Percentiles rank a stretch among this genome's conserved stretches.
phyloP scores from a whole-genome alignment of 2,888 invertebrate species.

The Noctua comes region DNA sequence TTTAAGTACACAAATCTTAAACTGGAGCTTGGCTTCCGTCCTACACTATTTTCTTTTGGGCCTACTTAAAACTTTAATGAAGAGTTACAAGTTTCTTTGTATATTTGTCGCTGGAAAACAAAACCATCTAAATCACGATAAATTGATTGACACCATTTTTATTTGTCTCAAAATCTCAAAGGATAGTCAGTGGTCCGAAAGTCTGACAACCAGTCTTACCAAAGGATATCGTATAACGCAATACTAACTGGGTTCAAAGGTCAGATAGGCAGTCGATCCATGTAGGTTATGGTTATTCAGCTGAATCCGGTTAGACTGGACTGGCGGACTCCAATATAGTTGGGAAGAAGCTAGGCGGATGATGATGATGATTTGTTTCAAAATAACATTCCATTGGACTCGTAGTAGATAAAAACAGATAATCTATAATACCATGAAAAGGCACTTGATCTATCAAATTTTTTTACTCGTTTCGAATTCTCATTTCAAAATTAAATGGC shows the following conservation, averaged over 20 bases:
- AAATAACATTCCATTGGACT: not conserved
- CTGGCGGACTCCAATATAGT: not conserved
- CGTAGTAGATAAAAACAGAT: not conserved
- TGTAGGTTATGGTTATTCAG: not conserved
- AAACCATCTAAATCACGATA: not conserved
- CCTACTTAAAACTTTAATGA: not conserved
- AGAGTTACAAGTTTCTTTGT: not conserved
- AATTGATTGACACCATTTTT: not conserved
- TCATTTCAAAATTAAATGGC: too few species aligned
- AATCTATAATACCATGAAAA: not conserved
- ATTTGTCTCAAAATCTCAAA: not conserved
- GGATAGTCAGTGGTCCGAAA: not conserved
- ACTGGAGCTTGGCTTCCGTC: conserved; percentile 39
- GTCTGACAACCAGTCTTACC: not conserved
- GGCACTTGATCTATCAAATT: not conserved
- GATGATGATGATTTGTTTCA: not conserved
- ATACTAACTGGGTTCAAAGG: not conserved
- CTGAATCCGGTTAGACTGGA: not conserved
- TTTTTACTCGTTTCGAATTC: not conserved
- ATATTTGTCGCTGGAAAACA: not conserved
- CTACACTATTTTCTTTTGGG: conserved; percentile 10
- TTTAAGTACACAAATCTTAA: conserved; percentile 20
- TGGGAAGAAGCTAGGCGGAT: not conserved
- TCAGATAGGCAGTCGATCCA: not conserved
- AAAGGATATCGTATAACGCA: not conserved